Evolutionary conservation across 2,797 vertebrate genomes (phyloP), one percentile per base, ranked within the genome.

Genomic region (Sebastes taczanowskii): DNA sequence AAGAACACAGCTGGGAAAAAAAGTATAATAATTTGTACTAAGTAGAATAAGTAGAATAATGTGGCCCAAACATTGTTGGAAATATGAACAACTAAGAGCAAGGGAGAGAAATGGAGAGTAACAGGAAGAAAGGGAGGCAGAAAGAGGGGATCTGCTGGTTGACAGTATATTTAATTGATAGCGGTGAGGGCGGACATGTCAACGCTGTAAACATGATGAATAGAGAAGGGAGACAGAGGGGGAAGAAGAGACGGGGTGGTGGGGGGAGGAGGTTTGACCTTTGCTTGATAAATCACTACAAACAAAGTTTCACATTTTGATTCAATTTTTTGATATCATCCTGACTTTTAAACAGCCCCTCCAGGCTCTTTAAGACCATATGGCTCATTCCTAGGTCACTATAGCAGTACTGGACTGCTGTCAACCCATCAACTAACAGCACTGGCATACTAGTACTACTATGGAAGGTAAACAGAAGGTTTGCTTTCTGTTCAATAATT

Each of bases 121-220:
- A 27, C 2, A 27, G 9, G 7, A 74, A 55, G 52, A 70, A 30
- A 58, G 14, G 14, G 38, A 64, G 58, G 49, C 4, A 66, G 35
- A 46, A 18, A 46, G 67, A 64, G 46, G 8, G 32, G 59, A 75
- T 67, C 46, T 46, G 42, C 42, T 22, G 27, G 84, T 18, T 84
- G 87, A 86, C 74, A 71, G 85, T 81, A 32, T 84, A 55, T 86
- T 85, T 83, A 87, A 90, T 87, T 86, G 81, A 89, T 85, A 55
- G 75, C 16, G 13, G 22, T 55, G 80, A 83, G 77, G 85, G 77
- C 65, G 56, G 82, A 64, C 71, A 49, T 55, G 85, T 86, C 80
- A 72, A 8, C 2, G 74, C 72, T 74, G 74, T 90, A 87, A 89
- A 90, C 8, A 9, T 86, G 87, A 90, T 75, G 66, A 77, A 88